These are phyloP conservation scores for Ochropacha duplaris DNA, from an alignment of 2,888 invertebrate species.

Conservation along the genomic window DNA sequence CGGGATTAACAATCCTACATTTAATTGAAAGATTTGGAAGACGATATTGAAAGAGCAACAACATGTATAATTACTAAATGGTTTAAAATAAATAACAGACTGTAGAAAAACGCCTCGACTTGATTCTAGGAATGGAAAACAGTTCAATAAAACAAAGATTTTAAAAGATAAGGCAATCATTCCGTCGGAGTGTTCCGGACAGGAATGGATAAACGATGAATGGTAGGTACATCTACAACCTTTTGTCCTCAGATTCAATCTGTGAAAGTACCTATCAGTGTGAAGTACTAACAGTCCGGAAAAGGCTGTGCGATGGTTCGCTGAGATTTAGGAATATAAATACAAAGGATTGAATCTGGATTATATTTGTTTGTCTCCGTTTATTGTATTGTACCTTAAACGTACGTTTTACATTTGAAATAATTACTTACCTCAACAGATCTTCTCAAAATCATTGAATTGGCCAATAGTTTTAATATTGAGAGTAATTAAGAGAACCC, in stretches of 20 bases:
- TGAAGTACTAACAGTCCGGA: neutral
- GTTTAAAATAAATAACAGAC: neutral
- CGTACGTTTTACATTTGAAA: too few relatives aligned
- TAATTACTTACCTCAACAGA: too few relatives aligned
- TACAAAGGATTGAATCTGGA: neutral
- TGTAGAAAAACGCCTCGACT: neutral
- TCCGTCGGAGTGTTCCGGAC: neutral
- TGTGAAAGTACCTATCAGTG: slow-evolving; percentile 2
- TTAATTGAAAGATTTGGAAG: neutral
- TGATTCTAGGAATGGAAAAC: neutral
- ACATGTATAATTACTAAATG: neutral
- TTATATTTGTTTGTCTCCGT: neutral
- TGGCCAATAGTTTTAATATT: too few relatives aligned
- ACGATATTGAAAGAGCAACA: neutral
- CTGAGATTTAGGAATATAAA: neutral
- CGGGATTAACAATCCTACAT: neutral
- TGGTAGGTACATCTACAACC: slow-evolving; percentile 1
- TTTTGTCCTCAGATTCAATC: slow-evolving; percentile 4
- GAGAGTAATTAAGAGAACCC: too few relatives aligned
- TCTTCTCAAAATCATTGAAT: too few relatives aligned
- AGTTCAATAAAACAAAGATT: neutral
- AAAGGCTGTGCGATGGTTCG: neutral
- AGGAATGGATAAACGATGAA: neutral
- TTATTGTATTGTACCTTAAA: too few relatives aligned
- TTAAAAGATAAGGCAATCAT: neutral